Evolutionary conservation across 2,797 vertebrate species (phyloP), one percentile per base, ranked within the genome.

Genomic region (Lophura swinhoii): DNA sequence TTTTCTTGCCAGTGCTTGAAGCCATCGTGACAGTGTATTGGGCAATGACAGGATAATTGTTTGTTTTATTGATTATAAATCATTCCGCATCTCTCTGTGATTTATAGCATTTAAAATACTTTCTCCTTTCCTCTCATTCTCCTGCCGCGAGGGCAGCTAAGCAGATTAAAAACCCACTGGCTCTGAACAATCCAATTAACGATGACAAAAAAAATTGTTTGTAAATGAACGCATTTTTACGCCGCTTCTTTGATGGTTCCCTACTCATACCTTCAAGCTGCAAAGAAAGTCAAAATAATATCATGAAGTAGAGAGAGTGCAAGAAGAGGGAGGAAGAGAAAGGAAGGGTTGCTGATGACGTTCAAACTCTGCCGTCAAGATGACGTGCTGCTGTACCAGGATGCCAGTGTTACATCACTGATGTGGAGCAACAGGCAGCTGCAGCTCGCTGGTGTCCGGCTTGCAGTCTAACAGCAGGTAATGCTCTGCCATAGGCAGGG

Each of bases 21-120:
- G 94, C 84, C 94, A 92, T 85, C 89, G 33, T 75, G 87, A 90
- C 75, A 92, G 75, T 51, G 51, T 87, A 84, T 86, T 95, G 89
- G 82, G 88, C 94, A 97, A 95, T 92, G 96, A 97, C 93, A 95
- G 94, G 91, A 96, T 97, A 97, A 97, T 95, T 97, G 97, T 97
- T 97, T 97, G 94, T 88, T 97, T 97, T 96, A 97, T 97, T 96
- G 97, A 97, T 91, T 90, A 95, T 68, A 96, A 97, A 93, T 69
- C 94, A 83, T 94, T 95, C 95, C 88, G 89, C 56, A 93, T 93
- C 90, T 83, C 84, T 66, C 69, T 58, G 22, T 96, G 95, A 97
- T 96, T 95, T 96, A 96, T 95, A 89, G 69, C 88, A 46, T 93
- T 93, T 84, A 73, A 92, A 95, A 91, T 62, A 87, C 73, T 93